phyloP scores from a whole-genome alignment of 2,888 invertebrate genomes.

The Pycnomerus fuliginosus region DNA sequence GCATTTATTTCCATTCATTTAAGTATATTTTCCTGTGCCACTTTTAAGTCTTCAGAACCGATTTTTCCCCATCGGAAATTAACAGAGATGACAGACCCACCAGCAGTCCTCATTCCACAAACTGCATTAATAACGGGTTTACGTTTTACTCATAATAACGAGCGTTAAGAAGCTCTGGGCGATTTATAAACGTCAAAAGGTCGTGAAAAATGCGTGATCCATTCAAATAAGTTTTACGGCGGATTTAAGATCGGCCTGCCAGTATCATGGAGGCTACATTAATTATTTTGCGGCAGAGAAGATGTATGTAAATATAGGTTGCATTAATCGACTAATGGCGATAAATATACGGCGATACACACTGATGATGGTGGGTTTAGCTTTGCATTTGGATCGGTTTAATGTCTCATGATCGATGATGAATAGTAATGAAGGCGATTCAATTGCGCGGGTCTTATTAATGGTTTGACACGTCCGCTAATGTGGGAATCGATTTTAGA shows the following conservation, averaged over 20 bases:
- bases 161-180: conserved; percentile 8
- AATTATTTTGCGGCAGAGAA: conserved; percentile 4
- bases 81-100: too few relatives aligned
- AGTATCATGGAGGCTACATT: too few relatives aligned
- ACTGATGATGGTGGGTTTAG: conserved; percentile 4
- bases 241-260: neutral
- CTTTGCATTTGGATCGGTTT: conserved; percentile 12
- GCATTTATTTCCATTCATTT: too few relatives aligned
- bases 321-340: conserved; percentile 6
- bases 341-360: conserved; percentile 9
- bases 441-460: too few relatives aligned
- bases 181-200: conserved; percentile 11
- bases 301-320: neutral
- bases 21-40: too few relatives aligned
- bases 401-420: conserved; percentile 6
- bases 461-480: too few relatives aligned
- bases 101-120: too few relatives aligned
- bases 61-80: too few relatives aligned
- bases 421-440: conserved; percentile 12
- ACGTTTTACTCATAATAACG: too few relatives aligned
- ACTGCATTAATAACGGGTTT: too few relatives aligned
- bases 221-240: conserved; percentile 5
- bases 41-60: too few relatives aligned
- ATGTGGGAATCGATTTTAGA: too few relatives aligned
- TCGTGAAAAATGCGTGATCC: conserved; percentile 7